Base-by-base conservation (phyloP, 2,888 invertebrate genomes). In the Melipona bicolor region DNA sequence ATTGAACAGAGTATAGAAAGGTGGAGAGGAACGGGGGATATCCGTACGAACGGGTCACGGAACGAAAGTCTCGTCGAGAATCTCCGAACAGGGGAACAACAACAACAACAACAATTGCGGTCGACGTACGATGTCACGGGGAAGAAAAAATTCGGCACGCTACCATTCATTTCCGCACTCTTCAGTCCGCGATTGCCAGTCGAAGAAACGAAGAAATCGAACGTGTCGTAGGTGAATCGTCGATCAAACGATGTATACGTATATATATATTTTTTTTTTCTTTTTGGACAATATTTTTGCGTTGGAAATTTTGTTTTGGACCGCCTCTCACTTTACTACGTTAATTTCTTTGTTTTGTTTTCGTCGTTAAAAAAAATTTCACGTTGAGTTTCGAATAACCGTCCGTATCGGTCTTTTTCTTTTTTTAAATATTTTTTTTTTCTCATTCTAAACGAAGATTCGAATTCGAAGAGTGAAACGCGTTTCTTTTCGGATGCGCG, bases 121-220 rank as follows among this genome's bases (percentile, higher is more conserved):
- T 88, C 81, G 83, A 84, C 67, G 64, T 79, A 67, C 73, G 70
- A 72, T 73, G 67, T 86, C 73, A 52, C 52, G 74, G 82, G 81
- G 84, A 78, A 83, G 88, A 87, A 88, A 81, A 90, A 91, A 87
- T 91, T 91, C 88, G 88, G 86, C 88, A 88, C 88, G 89, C 81
- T 90, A 88, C 83, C 83, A 89, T 89, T 89, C 69, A 81, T 72
- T 88, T 88, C 87, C 87, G 88, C 77, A 86, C 79, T 88, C 83
- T 77, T 87, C 85, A 67, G 72, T 89, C 81, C 85, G 80, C 87
- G 83, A 88, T 85, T 87, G 84, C 87, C 81, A 80, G 74, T 88
- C 84, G 86, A 88, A 83, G 81, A 86, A 88, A 86, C 81, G 87
- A 89, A 84, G 82, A 85, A 83, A 84, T 89, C 77, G 85, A 88